Evolutionary conservation across 2,113 vertebrate genomes (phyloP).

Genomic region (Puffinus mauretanicus): DNA sequence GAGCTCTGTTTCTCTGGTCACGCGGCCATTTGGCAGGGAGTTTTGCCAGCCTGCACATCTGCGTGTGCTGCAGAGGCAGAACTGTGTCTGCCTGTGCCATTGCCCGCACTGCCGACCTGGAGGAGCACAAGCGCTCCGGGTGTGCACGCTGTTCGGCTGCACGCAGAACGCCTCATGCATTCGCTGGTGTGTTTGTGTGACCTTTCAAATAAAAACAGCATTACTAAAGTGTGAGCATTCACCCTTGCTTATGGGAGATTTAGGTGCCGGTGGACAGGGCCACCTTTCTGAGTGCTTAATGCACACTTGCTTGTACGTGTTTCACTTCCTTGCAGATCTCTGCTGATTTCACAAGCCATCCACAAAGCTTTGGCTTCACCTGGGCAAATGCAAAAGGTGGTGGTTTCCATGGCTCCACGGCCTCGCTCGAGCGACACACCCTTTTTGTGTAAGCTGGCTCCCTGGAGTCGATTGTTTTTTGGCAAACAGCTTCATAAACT

Average conservation of each 20-base stretch:
- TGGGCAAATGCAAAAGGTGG: constrained; percentile 71
- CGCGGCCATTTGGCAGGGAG: background rate
- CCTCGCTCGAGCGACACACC: constrained; percentile 72
- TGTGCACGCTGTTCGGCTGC: fast-evolving
- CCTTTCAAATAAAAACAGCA: fast-evolving
- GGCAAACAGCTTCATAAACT: constrained; percentile 76
- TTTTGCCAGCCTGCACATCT: background rate
- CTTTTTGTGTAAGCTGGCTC: constrained; percentile 80
- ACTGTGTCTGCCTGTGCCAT: background rate
- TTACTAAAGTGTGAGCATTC: fast-evolving
- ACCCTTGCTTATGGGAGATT: no score
- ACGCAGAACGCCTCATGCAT: fast-evolving
- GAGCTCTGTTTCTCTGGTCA: background rate
- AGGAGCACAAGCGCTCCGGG: fast-evolving
- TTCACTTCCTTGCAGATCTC: background rate
- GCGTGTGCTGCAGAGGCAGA: background rate
- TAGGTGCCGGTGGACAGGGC: fast-evolving
- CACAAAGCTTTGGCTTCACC: constrained; percentile 66
- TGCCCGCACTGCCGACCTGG: fast-evolving
- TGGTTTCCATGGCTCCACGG: constrained; percentile 77
- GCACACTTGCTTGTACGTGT: background rate
- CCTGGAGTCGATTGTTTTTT: constrained; percentile 78
- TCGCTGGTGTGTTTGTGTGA: background rate
- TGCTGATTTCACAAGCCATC: constrained; percentile 40
- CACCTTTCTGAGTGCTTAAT: background rate